These are phyloP conservation scores for Drosophila incognita DNA, from an alignment of 2,888 invertebrate genomes.

Conservation along the genomic window DNA sequence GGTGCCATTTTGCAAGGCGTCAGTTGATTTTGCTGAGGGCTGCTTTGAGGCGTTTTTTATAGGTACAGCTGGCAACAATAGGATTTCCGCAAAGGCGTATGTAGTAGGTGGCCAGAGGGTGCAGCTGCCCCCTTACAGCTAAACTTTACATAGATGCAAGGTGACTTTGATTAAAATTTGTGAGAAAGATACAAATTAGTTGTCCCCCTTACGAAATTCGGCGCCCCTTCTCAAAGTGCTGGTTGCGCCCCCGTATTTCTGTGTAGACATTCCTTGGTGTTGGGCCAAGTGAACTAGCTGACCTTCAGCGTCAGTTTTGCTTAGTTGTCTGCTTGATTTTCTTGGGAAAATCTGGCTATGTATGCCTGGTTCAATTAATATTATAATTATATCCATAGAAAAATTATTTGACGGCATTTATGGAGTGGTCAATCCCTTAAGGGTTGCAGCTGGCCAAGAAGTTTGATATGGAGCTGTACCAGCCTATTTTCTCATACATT, in stretches of 20 bases:
- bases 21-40: not conserved
- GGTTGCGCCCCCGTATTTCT: accelerated
- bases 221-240: not conserved
- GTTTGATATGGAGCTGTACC: accelerated
- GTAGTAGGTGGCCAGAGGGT: not conserved
- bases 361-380: not conserved
- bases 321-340: not conserved
- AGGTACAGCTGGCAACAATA: not conserved
- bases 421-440: not conserved
- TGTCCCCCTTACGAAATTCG: not conserved
- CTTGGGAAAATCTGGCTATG: accelerated
- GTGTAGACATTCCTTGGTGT: not conserved
- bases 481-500: not conserved
- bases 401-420: not conserved
- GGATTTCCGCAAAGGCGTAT: accelerated
- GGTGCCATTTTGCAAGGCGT: not conserved
- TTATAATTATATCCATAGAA: not conserved
- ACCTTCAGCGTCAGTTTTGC: not conserved
- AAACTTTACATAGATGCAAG: not conserved
- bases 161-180: not conserved
- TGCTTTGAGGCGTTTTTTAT: not conserved
- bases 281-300: not conserved
- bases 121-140: not conserved
- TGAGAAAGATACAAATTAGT: not conserved
- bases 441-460: not conserved